Evolutionary conservation across 2,113 vertebrate species (phyloP).

Genomic region (Odobenus rosmarus): DNA sequence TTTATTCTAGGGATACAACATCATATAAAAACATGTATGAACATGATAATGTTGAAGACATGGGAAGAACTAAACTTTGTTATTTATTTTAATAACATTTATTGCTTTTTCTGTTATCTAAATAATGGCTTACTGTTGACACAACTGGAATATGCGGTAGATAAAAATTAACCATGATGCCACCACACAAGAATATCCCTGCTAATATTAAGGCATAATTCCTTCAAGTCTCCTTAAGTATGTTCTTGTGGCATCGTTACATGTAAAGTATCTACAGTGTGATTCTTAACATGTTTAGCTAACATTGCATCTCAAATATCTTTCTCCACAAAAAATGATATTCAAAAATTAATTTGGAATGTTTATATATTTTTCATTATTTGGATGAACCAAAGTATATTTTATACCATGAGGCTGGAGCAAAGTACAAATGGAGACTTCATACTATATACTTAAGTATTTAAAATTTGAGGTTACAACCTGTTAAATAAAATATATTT

Average conservation of each 20-base stretch:
- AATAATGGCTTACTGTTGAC: not conserved
- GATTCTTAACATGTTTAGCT: not conserved
- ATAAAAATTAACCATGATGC: not conserved
- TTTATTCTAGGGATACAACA: not conserved
- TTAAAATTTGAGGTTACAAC: constrained; percentile 31
- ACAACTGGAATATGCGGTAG: not conserved
- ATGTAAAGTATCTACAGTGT: not conserved
- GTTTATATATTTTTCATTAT: not conserved
- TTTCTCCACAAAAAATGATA: not conserved
- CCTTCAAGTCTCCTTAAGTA: not conserved
- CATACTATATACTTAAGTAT: not conserved
- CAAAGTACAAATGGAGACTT: not conserved
- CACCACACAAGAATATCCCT: not conserved
- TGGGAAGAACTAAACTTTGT: not conserved
- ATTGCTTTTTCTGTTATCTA: not conserved
- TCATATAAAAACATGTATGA: not conserved
- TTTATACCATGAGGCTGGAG: not conserved
- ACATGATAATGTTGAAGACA: not conserved
- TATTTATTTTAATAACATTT: constrained; percentile 2
- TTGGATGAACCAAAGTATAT: not conserved
- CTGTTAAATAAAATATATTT: not conserved
- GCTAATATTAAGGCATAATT: not conserved
- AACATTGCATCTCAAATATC: not conserved
- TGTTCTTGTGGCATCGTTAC: not conserved
- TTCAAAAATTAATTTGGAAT: not conserved